These are phyloP conservation scores for Drosophila ambigua DNA, from an alignment of 1,140 invertebrate genomes.

Conservation along the genomic window DNA sequence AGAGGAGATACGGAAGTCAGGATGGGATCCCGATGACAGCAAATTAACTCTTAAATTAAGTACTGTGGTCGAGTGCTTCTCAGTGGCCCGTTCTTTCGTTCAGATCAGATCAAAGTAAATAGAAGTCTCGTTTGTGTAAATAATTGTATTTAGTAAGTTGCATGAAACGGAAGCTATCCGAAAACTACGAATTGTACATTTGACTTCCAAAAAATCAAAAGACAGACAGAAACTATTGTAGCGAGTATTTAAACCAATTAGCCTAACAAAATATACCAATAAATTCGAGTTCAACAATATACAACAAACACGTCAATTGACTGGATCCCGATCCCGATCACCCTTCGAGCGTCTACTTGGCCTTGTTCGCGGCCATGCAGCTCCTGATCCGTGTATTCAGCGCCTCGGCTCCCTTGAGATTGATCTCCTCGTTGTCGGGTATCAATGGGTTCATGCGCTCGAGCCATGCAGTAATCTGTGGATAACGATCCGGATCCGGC, in stretches of 20 bases:
- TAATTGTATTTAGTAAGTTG: constrained; percentile 26
- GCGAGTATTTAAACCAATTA: constrained; percentile 68
- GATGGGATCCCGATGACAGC: constrained; percentile 19
- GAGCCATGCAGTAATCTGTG: constrained; percentile 53
- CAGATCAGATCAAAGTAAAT: constrained; percentile 22
- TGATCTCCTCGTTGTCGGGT: constrained; percentile 68
- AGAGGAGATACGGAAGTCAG: constrained; percentile 1
- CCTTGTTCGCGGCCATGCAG: constrained; percentile 58
- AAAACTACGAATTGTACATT: constrained; percentile 42
- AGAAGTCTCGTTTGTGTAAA: constrained; percentile 44
- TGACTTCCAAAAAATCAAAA: constrained; percentile 74
- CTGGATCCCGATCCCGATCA: background rate
- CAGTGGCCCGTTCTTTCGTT: constrained; percentile 18
- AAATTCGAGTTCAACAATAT: constrained; percentile 35
- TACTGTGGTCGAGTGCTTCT: constrained; percentile 35
- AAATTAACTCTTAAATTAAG: constrained; percentile 51
- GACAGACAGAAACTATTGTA: constrained; percentile 63
- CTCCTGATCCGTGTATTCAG: constrained; percentile 51
- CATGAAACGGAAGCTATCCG: constrained; percentile 32
- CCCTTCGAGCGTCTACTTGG: background rate
- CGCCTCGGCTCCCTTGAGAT: constrained; percentile 61
- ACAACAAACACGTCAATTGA: background rate
- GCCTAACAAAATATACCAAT: constrained; percentile 55
- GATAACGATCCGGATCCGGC: constrained; percentile 55
- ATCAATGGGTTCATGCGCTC: constrained; percentile 53